Base-by-base conservation (phyloP, 2,797 vertebrate genomes). In the Fistularia tabacaria region DNA sequence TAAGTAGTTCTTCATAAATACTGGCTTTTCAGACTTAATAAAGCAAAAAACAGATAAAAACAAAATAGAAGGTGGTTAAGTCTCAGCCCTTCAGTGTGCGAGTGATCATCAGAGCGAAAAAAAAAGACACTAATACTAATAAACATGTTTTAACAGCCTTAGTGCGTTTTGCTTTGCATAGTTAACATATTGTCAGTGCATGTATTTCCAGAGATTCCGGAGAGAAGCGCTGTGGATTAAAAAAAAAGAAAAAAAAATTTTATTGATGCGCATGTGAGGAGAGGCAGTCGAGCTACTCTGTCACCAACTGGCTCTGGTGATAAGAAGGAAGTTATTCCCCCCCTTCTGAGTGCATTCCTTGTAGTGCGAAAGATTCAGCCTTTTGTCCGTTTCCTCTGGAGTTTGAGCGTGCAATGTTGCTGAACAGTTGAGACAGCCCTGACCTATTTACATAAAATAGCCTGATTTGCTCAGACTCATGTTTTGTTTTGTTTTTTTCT, bases 1-100 rank as follows among this genome's bases (percentile, higher is more conserved):
- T 98, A 92, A 96, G 94, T 93, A 38, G 9, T 0, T 73, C 36
- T 14, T 53, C 4, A 41, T 0, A 36, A 10, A 58, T 50, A 6
- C 50, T 4, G 44, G 0, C 38, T 48, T 53, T 43, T 6, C 11
- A 13, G 1, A 0, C n/a, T 25, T 36, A 14, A 6, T 46, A n/a
- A n/a, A n/a, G 38, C 15, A 13, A 38, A 57, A 0, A 11, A 12
- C 13, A 25, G 25, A 25, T 25, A 25, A 3, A n/a, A 25, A 25
- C 25, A 25, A 25, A 25, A 25, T 25, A 25, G 25, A 25, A 5
- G 5, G 25, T 5, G 2, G 25, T 25, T 25, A 25, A 5, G 25
- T 25, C 25, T 25, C 25, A 25, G 25, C 25, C 25, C 25, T 25
- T 25, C 25, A 25, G 25, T 25, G 25, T 25, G 25, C 25, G 25